phyloP scores from a whole-genome alignment of 2,888 invertebrate genomes.

The Cepaea hortensis region DNA sequence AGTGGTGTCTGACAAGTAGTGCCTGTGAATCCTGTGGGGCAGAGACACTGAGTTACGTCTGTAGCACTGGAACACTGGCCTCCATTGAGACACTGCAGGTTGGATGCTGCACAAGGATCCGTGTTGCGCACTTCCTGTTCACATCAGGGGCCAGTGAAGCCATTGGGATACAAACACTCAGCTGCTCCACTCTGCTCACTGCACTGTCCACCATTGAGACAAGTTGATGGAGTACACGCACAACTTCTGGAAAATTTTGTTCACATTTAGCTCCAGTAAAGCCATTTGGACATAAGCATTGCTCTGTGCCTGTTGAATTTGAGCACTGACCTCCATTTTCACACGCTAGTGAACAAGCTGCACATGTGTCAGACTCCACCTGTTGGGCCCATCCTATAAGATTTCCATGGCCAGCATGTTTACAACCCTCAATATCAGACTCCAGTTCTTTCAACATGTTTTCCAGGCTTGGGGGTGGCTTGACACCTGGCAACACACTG shows the following conservation, averaged over 20 bases:
- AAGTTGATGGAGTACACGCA: slow-evolving; percentile 44
- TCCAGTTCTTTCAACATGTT: too few species aligned
- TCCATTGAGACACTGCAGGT: slow-evolving; percentile 34
- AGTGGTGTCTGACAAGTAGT: slow-evolving; percentile 25
- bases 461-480: too few species aligned
- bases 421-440: too few species aligned
- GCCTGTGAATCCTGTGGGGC: slow-evolving; percentile 38
- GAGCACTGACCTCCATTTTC: slow-evolving; percentile 43
- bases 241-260: slow-evolving; percentile 43
- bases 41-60: slow-evolving; percentile 19
- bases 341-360: slow-evolving; percentile 13
- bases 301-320: slow-evolving; percentile 48
- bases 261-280: slow-evolving; percentile 63
- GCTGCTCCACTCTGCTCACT: slow-evolving; percentile 51
- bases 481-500: too few species aligned
- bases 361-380: neutral
- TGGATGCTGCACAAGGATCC: slow-evolving; percentile 38
- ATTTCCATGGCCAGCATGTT: too few species aligned
- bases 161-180: slow-evolving; percentile 59
- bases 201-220: slow-evolving; percentile 63
- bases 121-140: slow-evolving; percentile 47
- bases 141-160: slow-evolving; percentile 46
- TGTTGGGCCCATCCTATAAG: too few species aligned
- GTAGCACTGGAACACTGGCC: slow-evolving; percentile 35
- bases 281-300: slow-evolving; percentile 60